Evolutionary conservation across 2,113 vertebrate genomes (phyloP).

Genomic region (Myocastor coypus): DNA sequence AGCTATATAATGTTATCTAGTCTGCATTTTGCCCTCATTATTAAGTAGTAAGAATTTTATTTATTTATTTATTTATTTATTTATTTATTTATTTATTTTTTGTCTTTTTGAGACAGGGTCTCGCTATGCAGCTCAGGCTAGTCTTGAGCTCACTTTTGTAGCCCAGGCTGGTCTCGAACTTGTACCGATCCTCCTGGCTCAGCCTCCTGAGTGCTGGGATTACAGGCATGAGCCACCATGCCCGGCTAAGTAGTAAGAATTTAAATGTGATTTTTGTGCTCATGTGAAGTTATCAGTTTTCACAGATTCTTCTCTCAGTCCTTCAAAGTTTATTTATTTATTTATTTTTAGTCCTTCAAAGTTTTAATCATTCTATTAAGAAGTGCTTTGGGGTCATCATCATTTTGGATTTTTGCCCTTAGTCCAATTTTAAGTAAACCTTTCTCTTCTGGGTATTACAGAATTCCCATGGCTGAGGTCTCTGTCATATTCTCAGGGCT

Average conservation of each 20-base stretch:
- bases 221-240: no score
- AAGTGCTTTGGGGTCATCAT: background rate
- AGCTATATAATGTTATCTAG: background rate
- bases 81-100: no score
- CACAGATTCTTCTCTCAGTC: background rate
- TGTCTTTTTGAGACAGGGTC: no score
- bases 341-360: background rate
- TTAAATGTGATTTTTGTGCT: background rate
- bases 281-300: background rate
- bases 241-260: background rate
- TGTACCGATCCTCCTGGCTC: no score
- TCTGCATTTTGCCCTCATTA: background rate
- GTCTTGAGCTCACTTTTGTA: no score
- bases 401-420: background rate
- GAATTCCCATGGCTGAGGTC: background rate
- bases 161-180: no score
- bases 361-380: background rate
- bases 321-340: background rate
- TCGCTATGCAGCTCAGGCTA: no score
- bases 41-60: no score
- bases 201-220: no score
- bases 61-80: no score
- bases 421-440: background rate
- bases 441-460: background rate
- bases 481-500: background rate